phyloP scores from a whole-genome alignment of 2,888 invertebrate species.

The Lycaena phlaeas region DNA sequence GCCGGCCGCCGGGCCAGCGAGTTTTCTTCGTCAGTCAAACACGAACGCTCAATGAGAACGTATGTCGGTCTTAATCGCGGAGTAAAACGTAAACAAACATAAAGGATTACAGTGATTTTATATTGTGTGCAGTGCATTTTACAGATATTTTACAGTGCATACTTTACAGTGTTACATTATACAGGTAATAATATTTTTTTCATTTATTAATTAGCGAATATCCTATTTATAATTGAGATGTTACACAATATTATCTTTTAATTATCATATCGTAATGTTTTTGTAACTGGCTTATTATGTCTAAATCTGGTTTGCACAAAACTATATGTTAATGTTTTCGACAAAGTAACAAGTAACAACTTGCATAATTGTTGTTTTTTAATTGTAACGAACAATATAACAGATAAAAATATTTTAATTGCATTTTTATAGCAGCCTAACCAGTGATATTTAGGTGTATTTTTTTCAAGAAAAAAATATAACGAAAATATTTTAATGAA shows the following conservation, averaged over 20 bases:
- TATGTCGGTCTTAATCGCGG: conserved; percentile 22
- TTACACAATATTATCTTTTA: not conserved
- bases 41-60: conserved; percentile 22
- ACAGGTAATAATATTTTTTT: not conserved
- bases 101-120: conserved; percentile 20
- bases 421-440: too few relatives aligned
- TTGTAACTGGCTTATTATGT: conserved; percentile 1
- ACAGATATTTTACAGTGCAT: conserved; percentile 7
- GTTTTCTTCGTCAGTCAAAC: conserved; percentile 46
- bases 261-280: not conserved
- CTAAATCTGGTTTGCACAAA: conserved; percentile 1
- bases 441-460: too few relatives aligned
- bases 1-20: conserved; percentile 21
- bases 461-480: too few relatives aligned
- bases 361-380: conserved; percentile 1
- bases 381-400: too few relatives aligned
- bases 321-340: not conserved
- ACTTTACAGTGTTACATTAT: not conserved
- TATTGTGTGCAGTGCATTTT: conserved; percentile 12
- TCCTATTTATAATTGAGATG: not conserved
- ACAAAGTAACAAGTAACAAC: not conserved
- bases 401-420: too few relatives aligned
- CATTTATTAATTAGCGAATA: not conserved
- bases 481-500: too few relatives aligned
- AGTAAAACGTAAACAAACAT: conserved; percentile 43